Evolutionary conservation across 2,797 vertebrate genomes (phyloP).

Genomic region (Coregonus sp.): DNA sequence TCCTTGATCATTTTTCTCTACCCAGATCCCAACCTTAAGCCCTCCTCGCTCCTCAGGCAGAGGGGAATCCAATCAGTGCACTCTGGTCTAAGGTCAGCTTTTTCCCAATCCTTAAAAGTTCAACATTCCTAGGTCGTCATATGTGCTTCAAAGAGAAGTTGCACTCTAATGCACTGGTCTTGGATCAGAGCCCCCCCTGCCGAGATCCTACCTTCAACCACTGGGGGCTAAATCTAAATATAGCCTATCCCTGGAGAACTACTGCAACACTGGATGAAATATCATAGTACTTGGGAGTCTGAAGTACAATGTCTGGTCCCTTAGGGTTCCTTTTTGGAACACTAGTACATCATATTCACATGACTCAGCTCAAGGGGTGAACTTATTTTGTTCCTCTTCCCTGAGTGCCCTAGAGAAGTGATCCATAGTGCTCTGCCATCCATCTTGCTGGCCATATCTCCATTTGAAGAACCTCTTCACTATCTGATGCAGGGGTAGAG

Average conservation of each 20-base stretch:
- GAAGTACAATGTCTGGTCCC: neutral
- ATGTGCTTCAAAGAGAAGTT: slow-evolving; percentile 1
- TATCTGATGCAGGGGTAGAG: neutral
- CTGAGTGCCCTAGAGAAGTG: neutral
- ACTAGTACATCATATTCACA: neutral
- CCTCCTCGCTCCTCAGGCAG: neutral
- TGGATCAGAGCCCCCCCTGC: neutral
- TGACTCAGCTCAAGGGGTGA: neutral
- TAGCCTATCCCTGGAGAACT: neutral
- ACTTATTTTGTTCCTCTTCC: neutral
- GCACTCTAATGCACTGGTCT: neutral
- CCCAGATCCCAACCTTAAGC: neutral
- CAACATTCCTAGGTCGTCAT: neutral
- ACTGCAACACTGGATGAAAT: neutral
- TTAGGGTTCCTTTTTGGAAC: neutral
- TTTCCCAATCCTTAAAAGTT: neutral
- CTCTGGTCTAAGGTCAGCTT: neutral
- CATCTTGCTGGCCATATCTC: neutral
- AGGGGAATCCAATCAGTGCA: neutral
- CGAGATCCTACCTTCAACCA: neutral
- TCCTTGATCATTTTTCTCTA: neutral
- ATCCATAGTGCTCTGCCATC: neutral
- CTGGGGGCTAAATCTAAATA: neutral
- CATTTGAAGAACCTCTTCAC: neutral
- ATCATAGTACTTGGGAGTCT: neutral